Conservation (phyloP, 2,888 invertebrate genomes). For the Physocephala rufipes region DNA sequence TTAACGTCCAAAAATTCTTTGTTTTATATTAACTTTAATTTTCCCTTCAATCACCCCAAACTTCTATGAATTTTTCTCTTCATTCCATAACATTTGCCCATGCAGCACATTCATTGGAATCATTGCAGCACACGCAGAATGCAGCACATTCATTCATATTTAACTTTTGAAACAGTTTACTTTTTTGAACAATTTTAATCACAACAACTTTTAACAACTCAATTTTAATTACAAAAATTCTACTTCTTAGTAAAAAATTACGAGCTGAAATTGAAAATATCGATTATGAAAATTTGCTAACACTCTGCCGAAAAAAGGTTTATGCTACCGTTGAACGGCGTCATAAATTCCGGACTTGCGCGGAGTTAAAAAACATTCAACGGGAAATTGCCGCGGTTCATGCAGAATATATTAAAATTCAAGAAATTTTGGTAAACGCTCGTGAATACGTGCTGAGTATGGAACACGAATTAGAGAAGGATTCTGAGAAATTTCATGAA, state of each 20-base stretch:
- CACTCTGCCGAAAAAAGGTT: slow-evolving; percentile 31
- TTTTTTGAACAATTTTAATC: too few species aligned
- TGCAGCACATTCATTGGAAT: not conserved
- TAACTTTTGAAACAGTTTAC: too few species aligned
- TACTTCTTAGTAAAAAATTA: slow-evolving; percentile 27
- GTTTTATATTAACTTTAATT: not conserved
- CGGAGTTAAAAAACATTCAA: slow-evolving; percentile 34
- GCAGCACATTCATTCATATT: too few species aligned
- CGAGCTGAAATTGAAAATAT: slow-evolving; percentile 1
- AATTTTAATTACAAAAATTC: slow-evolving; percentile 28
- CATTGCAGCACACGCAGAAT: too few species aligned
- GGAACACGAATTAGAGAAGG: slow-evolving; percentile 37
- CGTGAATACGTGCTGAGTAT: slow-evolving; percentile 26
- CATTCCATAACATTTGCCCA: not conserved
- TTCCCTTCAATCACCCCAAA: not conserved
- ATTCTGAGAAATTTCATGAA: slow-evolving; percentile 21
- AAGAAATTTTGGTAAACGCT: slow-evolving; percentile 19
- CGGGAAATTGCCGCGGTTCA: slow-evolving; percentile 39
- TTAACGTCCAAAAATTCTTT: too few species aligned
- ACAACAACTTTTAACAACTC: too few species aligned
- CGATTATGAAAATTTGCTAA: slow-evolving; percentile 10
- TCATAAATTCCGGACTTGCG: slow-evolving; percentile 21
- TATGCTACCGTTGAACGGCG: slow-evolving; percentile 42
- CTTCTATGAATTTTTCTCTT: not conserved
- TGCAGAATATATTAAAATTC: slow-evolving; percentile 39